Evolutionary conservation across 53 echinoderm and acorn worm genomes (phyloP).

Genomic region (Crossaster papposus): DNA sequence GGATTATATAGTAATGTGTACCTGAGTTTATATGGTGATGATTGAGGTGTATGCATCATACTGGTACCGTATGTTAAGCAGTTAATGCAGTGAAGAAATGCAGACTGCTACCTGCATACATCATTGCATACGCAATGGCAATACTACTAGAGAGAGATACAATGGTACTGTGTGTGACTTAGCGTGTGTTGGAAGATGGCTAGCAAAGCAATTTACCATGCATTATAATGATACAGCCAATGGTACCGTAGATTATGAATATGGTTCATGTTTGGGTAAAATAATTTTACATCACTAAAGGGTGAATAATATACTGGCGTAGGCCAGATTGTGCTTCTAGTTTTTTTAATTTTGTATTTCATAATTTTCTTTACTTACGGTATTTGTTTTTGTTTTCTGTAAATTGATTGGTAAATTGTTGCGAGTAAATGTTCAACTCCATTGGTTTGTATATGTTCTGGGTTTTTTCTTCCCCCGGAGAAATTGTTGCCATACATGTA

Average conservation of each 20-base stretch:
- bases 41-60: background rate
- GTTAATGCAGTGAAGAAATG: background rate
- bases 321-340: background rate
- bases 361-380: background rate
- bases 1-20: background rate
- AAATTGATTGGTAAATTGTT: no score
- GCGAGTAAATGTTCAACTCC: no score
- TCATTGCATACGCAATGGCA: background rate
- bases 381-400: background rate
- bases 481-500: no score
- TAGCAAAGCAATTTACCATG: background rate
- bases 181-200: background rate
- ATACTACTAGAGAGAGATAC: background rate
- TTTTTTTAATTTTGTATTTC: background rate
- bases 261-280: background rate
- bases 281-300: background rate
- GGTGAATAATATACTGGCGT: background rate
- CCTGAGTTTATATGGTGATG: background rate
- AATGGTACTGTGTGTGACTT: background rate
- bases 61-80: background rate
- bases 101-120: background rate
- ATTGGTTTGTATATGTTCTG: no score
- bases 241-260: background rate
- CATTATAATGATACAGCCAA: background rate
- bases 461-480: no score